A percentile compares a stretch with the other conserved stretches of the same genome.
Conservation (phyloP, 2,113 vertebrate genomes). For the Mirza zaza region DNA sequence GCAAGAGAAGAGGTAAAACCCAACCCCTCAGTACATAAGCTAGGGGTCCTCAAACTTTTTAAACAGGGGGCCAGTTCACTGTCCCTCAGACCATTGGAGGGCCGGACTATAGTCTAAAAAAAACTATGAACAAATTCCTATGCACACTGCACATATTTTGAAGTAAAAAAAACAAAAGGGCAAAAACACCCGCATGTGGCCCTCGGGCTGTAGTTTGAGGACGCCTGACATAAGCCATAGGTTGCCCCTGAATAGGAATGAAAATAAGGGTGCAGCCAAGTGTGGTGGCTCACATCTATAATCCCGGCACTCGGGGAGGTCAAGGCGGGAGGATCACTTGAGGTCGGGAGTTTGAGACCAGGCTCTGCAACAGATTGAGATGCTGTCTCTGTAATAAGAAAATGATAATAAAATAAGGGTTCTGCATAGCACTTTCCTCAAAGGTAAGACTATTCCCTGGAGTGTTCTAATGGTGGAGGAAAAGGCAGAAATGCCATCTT, state of each 20-base stretch:
- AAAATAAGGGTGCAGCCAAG: neutral
- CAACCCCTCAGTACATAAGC: neutral
- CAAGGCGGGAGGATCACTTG: neutral
- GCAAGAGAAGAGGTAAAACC: neutral
- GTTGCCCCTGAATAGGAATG: neutral
- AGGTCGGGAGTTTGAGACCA: neutral
- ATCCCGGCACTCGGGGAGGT: neutral
- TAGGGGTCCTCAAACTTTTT: too few relatives aligned
- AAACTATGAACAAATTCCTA: too few relatives aligned
- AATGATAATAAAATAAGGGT: neutral
- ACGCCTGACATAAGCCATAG: neutral
- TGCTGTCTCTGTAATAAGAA: too few relatives aligned
- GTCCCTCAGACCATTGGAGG: too few relatives aligned
- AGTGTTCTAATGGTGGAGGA: neutral
- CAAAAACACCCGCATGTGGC: too few relatives aligned
- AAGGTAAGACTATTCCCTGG: neutral
- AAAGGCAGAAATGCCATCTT: neutral
- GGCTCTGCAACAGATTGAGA: neutral
- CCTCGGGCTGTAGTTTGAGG: too few relatives aligned
- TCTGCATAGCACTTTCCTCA: neutral
- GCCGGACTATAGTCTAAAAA: too few relatives aligned
- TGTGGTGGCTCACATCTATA: neutral
- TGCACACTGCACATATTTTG: too few relatives aligned
- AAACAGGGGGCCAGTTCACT: too few relatives aligned
- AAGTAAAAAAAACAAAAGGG: too few relatives aligned